These are phyloP conservation scores for Ecliptopera silaceata DNA, from an alignment of 2,888 invertebrate species.

Conservation along the genomic window DNA sequence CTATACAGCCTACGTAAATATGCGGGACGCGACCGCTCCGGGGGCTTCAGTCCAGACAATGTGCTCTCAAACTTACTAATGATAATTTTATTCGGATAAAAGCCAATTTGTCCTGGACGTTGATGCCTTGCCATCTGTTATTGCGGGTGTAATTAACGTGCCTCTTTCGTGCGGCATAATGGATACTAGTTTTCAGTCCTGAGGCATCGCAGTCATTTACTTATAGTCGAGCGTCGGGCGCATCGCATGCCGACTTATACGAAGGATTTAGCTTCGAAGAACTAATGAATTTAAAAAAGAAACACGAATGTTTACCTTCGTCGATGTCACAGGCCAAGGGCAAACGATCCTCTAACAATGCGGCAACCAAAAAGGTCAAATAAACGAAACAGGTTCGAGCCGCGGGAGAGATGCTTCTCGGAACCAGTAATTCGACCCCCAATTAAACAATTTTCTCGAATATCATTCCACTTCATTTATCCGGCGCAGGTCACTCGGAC, in stretches of 20 bases:
- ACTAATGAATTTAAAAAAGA: conserved; percentile 30
- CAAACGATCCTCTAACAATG: conserved; percentile 33
- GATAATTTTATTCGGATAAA: conserved; percentile 39
- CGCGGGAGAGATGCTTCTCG: conserved; percentile 49
- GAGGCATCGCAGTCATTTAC: conserved; percentile 1
- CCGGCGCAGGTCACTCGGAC: conserved; percentile 66
- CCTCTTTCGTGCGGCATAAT: conserved; percentile 10
- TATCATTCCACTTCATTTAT: conserved; percentile 74
- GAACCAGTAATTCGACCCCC: conserved; percentile 74
- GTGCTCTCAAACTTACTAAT: conserved; percentile 29
- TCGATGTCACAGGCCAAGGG: conserved; percentile 39
- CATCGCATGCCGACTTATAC: conserved; percentile 14
- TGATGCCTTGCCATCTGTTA: conserved; percentile 38
- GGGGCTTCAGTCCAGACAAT: conserved; percentile 38
- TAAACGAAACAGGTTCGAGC: conserved; percentile 52
- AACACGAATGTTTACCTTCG: conserved; percentile 21
- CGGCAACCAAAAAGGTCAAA: conserved; percentile 50
- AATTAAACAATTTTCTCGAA: conserved; percentile 81
- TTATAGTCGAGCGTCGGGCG: conserved; percentile 15
- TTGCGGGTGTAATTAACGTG: conserved; percentile 31
- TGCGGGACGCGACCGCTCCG: conserved; percentile 55
- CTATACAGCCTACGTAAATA: conserved; percentile 60
- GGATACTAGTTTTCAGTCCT: conserved; percentile 9
- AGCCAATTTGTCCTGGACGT: conserved; percentile 35
- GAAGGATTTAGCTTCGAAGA: conserved; percentile 14